Evolutionary conservation across 2,888 invertebrate species (phyloP).

Genomic region (Brachynemurus nebulosus): DNA sequence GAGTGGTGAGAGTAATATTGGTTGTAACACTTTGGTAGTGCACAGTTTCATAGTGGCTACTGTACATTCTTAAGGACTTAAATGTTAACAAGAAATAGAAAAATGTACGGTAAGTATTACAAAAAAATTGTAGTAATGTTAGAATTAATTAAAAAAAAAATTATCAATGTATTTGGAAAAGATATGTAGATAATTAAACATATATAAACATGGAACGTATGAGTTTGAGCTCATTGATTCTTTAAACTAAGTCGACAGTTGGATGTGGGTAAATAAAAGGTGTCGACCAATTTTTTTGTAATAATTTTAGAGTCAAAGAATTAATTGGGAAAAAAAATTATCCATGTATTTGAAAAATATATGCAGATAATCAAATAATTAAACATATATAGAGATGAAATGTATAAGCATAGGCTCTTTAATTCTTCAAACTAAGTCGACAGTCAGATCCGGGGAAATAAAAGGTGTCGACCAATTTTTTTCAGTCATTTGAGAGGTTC

Average conservation of each 20-base stretch:
- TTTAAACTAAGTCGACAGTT: background rate
- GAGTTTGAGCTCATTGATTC: background rate
- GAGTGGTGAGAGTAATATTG: no score
- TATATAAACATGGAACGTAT: background rate
- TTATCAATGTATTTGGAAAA: background rate
- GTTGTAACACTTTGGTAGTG: no score
- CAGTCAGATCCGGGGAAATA: background rate
- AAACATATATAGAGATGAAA: background rate
- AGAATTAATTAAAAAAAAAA: background rate
- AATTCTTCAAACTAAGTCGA: background rate
- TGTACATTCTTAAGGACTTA: background rate
- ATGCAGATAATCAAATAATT: background rate
- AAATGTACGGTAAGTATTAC: background rate
- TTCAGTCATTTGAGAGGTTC: background rate
- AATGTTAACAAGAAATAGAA: background rate
- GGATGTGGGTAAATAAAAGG: background rate
- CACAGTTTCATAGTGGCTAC: no score
- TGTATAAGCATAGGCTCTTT: background rate
- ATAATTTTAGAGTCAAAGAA: no score
- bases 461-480: background rate
- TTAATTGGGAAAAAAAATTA: no score
- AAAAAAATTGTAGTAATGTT: background rate
- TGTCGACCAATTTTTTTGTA: background rate
- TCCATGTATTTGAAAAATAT: background rate
- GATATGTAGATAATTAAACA: background rate